Evolutionary conservation across 2,113 vertebrate genomes (phyloP), one percentile per base, ranked within the genome.

Genomic region (Climacteris rufus): DNA sequence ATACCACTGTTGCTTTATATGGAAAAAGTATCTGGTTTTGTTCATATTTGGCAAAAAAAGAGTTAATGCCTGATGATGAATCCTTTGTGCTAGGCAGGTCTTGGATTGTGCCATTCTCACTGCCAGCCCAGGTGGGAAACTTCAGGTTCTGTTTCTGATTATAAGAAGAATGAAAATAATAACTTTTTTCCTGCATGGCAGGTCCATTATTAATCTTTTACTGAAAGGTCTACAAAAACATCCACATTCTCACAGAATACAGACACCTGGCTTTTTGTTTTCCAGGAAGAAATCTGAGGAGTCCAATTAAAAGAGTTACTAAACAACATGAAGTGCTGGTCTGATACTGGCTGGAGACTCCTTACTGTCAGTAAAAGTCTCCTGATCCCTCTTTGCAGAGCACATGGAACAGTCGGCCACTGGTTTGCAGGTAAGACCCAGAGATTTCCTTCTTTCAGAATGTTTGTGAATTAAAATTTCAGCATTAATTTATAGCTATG

Each of bases 51-150:
- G 93, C 78, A 96, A 93, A 85, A 92, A 95, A 95, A 63, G 88
- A 65, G 96, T 97, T 97, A 97, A 97, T 76, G 21, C 40, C 81
- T 15, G 50, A 80, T 70, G 68, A 71, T 54, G 40, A 77, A 76
- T 91, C 14, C 47, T 89, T 90, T 88, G 93, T 89, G 69, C 90
- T 83, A 40, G 71, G 76, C 71, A 96, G 85, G 57, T 94, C 60
- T 83, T 74, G 90, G 87, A 87, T 93, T 94, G 78, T 95, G 96
- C 95, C 86, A 94, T 91, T 96, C 82, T 83, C 39, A 72, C 89
- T 92, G 78, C 59, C 84, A 89, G 83, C 24, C 87, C 74, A 97
- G 96, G 95, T 83, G 49, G 86, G 96, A 89, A 96, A 76, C 33
- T 77, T 77, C 66, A 86, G 83, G 60, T 84, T 83, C 79, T 61